Conservation (phyloP, 1,140 invertebrate species). For the Drosophila ironensis region DNA sequence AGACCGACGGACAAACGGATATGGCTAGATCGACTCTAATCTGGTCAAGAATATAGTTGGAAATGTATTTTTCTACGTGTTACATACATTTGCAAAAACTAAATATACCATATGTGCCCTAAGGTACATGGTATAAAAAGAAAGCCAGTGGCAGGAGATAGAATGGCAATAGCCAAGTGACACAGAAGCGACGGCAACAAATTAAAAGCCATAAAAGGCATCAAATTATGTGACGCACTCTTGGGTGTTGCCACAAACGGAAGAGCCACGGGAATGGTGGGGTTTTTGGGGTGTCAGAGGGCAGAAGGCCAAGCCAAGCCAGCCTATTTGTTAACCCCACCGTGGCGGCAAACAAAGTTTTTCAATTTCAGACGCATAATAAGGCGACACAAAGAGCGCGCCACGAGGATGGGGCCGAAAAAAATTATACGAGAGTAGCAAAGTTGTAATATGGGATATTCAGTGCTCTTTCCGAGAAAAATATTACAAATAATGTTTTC, state of each 20-base stretch:
- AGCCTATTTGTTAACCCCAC: conserved; percentile 77
- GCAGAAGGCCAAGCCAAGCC: conserved; percentile 24
- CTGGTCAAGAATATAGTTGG: too few relatives aligned
- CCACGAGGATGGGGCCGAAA: not conserved
- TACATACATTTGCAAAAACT: too few relatives aligned
- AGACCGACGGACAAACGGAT: too few relatives aligned
- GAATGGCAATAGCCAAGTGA: conserved; percentile 35
- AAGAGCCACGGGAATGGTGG: conserved; percentile 8
- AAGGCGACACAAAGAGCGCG: conserved; percentile 57
- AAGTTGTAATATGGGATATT: too few relatives aligned
- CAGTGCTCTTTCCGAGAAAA: too few relatives aligned
- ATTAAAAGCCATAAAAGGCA: conserved; percentile 78
- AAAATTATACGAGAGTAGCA: too few relatives aligned
- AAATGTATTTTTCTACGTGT: too few relatives aligned
- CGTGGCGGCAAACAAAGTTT: conserved; percentile 76
- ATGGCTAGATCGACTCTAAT: too few relatives aligned
- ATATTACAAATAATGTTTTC: too few relatives aligned
- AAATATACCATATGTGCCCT: too few relatives aligned
- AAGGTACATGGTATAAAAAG: too few relatives aligned
- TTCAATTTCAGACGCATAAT: conserved; percentile 80
- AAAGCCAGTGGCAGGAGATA: not conserved
- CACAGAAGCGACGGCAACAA: conserved; percentile 57
- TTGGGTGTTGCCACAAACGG: conserved; percentile 48
- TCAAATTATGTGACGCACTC: conserved; percentile 74
- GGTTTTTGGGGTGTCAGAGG: not conserved